Evolutionary conservation across 2,113 vertebrate genomes (phyloP).

Genomic region (Oxygymnocypris stewartii): DNA sequence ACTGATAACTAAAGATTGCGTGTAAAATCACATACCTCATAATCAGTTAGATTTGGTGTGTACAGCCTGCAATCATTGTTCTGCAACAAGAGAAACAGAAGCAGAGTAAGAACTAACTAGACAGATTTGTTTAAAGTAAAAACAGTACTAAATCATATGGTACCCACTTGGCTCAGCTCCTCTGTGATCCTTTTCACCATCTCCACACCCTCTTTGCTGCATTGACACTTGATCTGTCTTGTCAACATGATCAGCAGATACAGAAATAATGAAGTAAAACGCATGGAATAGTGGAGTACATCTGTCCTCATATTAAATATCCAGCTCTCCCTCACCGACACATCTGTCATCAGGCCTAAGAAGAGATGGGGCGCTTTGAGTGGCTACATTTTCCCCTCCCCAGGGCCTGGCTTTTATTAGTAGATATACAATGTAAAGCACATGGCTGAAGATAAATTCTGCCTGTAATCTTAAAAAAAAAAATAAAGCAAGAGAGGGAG

Average conservation of each 20-base stretch:
- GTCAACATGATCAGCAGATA: constrained; percentile 36
- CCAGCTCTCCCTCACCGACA: not conserved
- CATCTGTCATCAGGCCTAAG: not conserved
- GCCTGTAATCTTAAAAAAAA: too few relatives aligned
- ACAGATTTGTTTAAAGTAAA: not conserved
- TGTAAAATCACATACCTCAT: constrained; percentile 59
- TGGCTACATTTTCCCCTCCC: not conserved
- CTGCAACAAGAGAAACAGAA: constrained; percentile 52
- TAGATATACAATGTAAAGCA: not conserved
- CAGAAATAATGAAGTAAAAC: constrained; percentile 13
- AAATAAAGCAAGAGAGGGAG: not conserved
- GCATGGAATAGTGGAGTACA: constrained; percentile 26
- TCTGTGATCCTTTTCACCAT: not conserved
- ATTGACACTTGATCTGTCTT: constrained; percentile 38
- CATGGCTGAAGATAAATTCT: not conserved
- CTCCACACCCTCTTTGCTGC: not conserved
- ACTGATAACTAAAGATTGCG: not conserved
- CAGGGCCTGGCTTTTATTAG: not conserved
- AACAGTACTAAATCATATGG: too few relatives aligned
- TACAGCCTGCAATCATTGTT: constrained; percentile 58
- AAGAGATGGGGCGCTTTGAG: not conserved
- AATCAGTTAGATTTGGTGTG: constrained; percentile 59
- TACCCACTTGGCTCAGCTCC: constrained; percentile 24
- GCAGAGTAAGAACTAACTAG: not conserved
- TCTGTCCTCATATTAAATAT: constrained; percentile 28